phyloP scores from a whole-genome alignment of 2,113 vertebrate genomes.

The Eubucco bourcierii region DNA sequence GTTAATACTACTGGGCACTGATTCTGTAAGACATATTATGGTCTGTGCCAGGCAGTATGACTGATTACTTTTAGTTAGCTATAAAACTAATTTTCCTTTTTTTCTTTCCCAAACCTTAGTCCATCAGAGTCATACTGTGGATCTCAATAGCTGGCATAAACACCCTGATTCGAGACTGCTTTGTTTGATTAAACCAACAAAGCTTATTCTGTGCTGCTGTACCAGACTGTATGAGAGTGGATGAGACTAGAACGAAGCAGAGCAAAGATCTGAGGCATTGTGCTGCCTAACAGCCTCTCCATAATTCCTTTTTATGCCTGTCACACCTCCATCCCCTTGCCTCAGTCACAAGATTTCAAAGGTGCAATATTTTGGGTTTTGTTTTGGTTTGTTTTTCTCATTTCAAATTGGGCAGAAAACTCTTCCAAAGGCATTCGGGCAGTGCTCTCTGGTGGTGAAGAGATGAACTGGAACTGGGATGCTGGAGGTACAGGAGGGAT shows the following conservation, averaged over 20 bases:
- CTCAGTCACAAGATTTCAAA: background rate
- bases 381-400: background rate
- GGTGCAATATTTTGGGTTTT: background rate
- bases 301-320: background rate
- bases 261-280: background rate
- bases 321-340: background rate
- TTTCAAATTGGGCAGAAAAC: background rate
- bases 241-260: background rate
- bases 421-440: background rate
- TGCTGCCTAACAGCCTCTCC: background rate
- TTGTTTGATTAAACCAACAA: slow-evolving; percentile 50
- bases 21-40: background rate
- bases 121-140: background rate
- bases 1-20: background rate
- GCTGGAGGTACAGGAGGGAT: background rate
- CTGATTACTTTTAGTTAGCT: background rate
- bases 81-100: slow-evolving; percentile 4
- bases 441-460: slow-evolving; percentile 51
- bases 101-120: background rate
- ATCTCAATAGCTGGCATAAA: slow-evolving; percentile 11
- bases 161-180: background rate
- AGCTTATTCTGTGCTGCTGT: slow-evolving; percentile 11
- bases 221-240: background rate
- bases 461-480: background rate
- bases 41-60: background rate